Evolutionary conservation across 2,888 invertebrate species (phyloP).

Genomic region (Tipula helvola): DNA sequence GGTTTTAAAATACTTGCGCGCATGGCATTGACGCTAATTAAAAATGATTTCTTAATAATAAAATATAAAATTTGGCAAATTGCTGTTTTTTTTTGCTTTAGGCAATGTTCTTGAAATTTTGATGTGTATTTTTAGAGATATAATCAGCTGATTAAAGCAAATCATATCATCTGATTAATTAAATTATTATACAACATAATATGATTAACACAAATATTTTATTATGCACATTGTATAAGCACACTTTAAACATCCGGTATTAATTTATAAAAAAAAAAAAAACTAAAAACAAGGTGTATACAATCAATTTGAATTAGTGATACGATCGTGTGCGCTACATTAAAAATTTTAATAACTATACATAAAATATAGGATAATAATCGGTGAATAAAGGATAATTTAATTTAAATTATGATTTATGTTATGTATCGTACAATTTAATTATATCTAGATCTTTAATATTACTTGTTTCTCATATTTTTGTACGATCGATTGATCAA

Average conservation of each 20-base stretch:
- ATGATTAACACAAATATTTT: not conserved
- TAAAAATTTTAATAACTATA: not conserved
- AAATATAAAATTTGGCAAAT: not conserved
- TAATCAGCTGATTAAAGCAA: not conserved
- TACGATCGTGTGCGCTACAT: not conserved
- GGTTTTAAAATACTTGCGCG: not conserved
- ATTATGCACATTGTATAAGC: not conserved
- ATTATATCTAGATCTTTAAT: not conserved
- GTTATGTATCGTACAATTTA: not conserved
- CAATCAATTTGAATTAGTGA: not conserved
- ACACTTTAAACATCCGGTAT: not conserved
- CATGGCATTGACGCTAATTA: not conserved
- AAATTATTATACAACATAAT: not conserved
- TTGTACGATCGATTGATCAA: not conserved
- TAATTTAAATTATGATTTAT: not conserved
- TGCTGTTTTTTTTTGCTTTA: not conserved
- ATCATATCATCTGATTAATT: not conserved
- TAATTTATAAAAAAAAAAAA: not conserved
- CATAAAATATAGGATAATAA: not conserved
- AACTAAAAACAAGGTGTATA: not conserved
- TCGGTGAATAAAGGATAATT: not conserved
- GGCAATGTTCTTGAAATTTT: not conserved
- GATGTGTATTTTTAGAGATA: not conserved
- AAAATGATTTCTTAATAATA: not conserved
- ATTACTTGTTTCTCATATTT: not conserved